phyloP scores from a whole-genome alignment of 2,888 invertebrate species.

The Pandemis heparana region DNA sequence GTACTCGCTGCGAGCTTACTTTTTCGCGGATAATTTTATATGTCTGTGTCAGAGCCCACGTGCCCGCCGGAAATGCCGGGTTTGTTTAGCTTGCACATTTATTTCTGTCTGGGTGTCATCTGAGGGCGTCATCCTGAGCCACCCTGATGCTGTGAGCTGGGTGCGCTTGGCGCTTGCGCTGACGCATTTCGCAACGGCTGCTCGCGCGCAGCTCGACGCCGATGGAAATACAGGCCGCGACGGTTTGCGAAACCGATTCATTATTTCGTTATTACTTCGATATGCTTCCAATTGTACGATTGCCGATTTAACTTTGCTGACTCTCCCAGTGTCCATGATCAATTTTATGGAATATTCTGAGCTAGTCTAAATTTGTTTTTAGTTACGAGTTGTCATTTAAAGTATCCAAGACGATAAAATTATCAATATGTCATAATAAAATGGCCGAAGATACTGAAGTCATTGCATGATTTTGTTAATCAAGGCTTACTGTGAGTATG shows the following conservation, averaged over 20 bases:
- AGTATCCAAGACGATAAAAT: background rate
- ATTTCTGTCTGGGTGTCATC: slow-evolving; percentile 81
- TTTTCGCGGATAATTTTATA: slow-evolving; percentile 54
- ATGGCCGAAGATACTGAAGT: background rate
- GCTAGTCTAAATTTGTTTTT: background rate
- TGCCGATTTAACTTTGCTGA: background rate
- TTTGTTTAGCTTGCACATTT: slow-evolving; percentile 82
- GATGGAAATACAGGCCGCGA: slow-evolving; percentile 64
- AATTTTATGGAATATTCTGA: background rate
- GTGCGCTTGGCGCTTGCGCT: slow-evolving; percentile 72
- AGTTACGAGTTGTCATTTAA: background rate
- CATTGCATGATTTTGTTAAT: background rate
- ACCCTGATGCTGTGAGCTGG: slow-evolving; percentile 50
- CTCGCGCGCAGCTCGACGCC: slow-evolving; percentile 54
- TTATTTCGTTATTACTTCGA: slow-evolving; percentile 37
- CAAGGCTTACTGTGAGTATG: background rate
- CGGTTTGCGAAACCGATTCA: slow-evolving; percentile 58
- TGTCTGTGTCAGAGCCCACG: slow-evolving; percentile 74
- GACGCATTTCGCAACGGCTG: slow-evolving; percentile 70
- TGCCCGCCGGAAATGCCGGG: slow-evolving; percentile 79
- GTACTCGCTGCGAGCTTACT: slow-evolving; percentile 45
- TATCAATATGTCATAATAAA: background rate
- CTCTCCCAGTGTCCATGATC: background rate
- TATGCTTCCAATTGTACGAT: slow-evolving; percentile 4
- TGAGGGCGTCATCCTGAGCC: slow-evolving; percentile 77